A percentile compares a stretch with the other conserved stretches of the same genome.
Conservation (phyloP, 2,113 vertebrate genomes). For the Kryptolebias marmoratus region DNA sequence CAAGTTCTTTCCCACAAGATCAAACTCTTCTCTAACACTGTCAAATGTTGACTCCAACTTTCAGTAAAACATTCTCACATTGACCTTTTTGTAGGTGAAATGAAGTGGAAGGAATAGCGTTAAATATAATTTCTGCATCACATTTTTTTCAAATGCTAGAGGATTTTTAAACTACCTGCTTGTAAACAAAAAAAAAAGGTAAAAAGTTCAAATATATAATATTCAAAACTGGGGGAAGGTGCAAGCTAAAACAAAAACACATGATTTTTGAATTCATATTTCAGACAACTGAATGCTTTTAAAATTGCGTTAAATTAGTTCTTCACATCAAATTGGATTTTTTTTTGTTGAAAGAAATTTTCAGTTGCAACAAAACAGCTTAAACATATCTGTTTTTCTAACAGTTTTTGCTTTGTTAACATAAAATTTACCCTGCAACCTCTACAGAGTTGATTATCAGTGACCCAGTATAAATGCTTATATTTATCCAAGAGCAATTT, state of each 20-base stretch:
- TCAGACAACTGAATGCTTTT: not conserved
- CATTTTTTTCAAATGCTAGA: not conserved
- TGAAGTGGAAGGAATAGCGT: not conserved
- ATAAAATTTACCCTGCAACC: not conserved
- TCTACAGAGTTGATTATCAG: not conserved
- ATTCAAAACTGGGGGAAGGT: no score
- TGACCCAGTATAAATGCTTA: constrained; percentile 12
- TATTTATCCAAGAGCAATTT: not conserved
- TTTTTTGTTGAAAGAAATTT: not conserved
- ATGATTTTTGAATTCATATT: not conserved
- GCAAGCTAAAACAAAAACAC: no score
- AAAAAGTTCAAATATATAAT: no score
- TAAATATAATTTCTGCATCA: not conserved
- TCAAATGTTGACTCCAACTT: not conserved
- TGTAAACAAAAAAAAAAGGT: no score
- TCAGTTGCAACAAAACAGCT: not conserved
- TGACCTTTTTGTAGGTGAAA: constrained; percentile 11
- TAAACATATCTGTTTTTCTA: not conserved
- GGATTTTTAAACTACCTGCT: no score
- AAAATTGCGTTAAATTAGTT: not conserved
- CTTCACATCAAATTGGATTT: not conserved
- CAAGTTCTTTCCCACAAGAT: constrained; percentile 6
- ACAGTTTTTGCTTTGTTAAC: not conserved
- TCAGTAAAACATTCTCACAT: constrained; percentile 18
- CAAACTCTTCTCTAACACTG: not conserved